Base-by-base conservation (phyloP, 2,888 invertebrate genomes). In the Psylliodes chrysocephalus region DNA sequence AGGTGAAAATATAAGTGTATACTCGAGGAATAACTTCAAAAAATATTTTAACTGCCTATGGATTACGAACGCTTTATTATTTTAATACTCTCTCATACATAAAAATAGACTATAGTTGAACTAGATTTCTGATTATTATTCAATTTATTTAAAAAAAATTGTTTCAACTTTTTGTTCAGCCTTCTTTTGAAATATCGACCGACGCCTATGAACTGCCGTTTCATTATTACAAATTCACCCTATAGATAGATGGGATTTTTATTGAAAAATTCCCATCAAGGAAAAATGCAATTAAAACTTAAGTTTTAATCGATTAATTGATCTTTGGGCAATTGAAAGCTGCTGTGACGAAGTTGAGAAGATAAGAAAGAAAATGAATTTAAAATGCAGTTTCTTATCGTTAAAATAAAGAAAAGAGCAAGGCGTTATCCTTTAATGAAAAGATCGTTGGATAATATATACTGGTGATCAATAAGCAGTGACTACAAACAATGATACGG, bases 261-360 rank as follows among this genome's bases (percentile, higher is more conserved):
- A 62, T 62, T 55, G 51, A 55, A 62, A 52, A 35, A 60, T 42
- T 40, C 53, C 53, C 30, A 60, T 60, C 44, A 44, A 33, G 35
- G 60, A 44, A 60, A 60, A 53, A 60, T 28, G 49, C 49, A 49
- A 49, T 49, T 49, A 49, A 49, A 49, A 49, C 8, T 49, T 28
- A 49, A 49, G 49, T 49, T 49, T 28, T 49, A 28, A 49, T 49
- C 49, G 49, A 49, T 49, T 49, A 49, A 49, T 49, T 49, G 49
- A 49, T 49, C 49, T 49, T 49, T 46, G 46, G 46, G 46, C 22
- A 46, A 46, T 22, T 46, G 46, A 46, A 46, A 22, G 2, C n/a
- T 19, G 8, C 12, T 5, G 5, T n/a, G 25, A 46, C 19, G 46
- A 22, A 22, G 14, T 3, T 15, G 14, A 49, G 14, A 8, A 49